Evolutionary conservation across 2,888 invertebrate genomes (phyloP).

Genomic region (Orthosia cruda): DNA sequence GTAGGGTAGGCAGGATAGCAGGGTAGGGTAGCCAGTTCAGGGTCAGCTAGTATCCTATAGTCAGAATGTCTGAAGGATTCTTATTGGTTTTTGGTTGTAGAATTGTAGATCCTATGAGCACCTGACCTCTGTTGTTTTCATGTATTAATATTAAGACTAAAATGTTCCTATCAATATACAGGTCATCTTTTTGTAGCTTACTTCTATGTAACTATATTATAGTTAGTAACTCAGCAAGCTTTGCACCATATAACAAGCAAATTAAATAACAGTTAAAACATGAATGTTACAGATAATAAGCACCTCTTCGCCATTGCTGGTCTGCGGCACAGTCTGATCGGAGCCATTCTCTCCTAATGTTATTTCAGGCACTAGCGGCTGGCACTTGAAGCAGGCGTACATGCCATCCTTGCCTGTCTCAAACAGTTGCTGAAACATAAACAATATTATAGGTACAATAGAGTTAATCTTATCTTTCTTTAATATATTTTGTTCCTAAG

Average conservation of each 20-base stretch:
- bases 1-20: too few relatives aligned
- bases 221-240: slow-evolving; percentile 4
- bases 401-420: slow-evolving; percentile 88
- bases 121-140: background rate
- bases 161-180: background rate
- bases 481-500: slow-evolving; percentile 7
- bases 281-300: slow-evolving; percentile 25
- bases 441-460: slow-evolving; percentile 12
- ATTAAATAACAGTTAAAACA: slow-evolving; percentile 19
- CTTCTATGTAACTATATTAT: background rate
- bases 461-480: slow-evolving; percentile 18
- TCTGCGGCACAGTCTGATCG: slow-evolving; percentile 71
- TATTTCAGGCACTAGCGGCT: slow-evolving; percentile 89
- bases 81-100: background rate
- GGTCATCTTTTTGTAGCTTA: background rate
- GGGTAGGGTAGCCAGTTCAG: too few relatives aligned
- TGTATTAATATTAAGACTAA: background rate
- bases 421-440: slow-evolving; percentile 86
- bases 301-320: slow-evolving; percentile 75
- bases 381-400: slow-evolving; percentile 89
- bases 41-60: too few relatives aligned
- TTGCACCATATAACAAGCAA: background rate
- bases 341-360: slow-evolving; percentile 82
- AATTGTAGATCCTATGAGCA: background rate
- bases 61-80: background rate